phyloP scores from a whole-genome alignment of 2,797 vertebrate species.

The Smutsia temminckii region DNA sequence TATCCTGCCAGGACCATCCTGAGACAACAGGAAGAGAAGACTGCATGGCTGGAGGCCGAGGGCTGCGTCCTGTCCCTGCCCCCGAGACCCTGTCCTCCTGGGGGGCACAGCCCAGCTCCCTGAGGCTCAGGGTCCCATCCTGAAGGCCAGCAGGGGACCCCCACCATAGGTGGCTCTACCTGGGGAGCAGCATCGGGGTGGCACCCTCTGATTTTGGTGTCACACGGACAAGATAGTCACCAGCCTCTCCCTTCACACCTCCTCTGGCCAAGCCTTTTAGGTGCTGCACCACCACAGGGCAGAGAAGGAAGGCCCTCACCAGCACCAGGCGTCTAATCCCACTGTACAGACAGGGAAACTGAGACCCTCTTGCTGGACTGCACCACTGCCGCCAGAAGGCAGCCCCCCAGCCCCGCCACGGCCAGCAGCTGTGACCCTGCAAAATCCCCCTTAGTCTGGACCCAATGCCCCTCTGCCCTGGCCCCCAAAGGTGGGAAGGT shows the following conservation, averaged over 20 bases:
- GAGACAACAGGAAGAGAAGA: conserved; percentile 89
- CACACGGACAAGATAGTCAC: background rate
- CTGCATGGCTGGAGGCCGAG: conserved; percentile 71
- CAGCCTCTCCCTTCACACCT: background rate
- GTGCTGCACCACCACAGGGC: too few species aligned
- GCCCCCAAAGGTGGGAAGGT: background rate
- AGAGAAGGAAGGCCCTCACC: background rate
- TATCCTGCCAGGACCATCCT: conserved; percentile 85
- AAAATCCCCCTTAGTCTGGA: background rate
- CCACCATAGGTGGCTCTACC: background rate
- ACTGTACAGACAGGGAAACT: background rate
- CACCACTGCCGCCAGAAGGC: background rate
- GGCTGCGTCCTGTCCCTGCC: conserved; percentile 61
- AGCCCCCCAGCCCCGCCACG: background rate
- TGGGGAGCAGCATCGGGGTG: background rate
- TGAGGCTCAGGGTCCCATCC: background rate
- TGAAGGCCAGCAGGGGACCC: background rate
- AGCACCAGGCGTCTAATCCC: background rate
- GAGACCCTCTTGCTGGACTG: background rate
- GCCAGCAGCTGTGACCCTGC: background rate
- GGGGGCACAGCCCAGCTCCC: background rate
- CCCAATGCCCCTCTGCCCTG: background rate
- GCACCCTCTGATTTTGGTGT: background rate
- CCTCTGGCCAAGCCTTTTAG: background rate
- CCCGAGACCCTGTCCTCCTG: conserved; percentile 21